A percentile compares a stretch with the other conserved stretches of the same genome.
These are phyloP conservation scores for Abrostola tripartita DNA, from an alignment of 2,888 invertebrate species.

Conservation along the genomic window DNA sequence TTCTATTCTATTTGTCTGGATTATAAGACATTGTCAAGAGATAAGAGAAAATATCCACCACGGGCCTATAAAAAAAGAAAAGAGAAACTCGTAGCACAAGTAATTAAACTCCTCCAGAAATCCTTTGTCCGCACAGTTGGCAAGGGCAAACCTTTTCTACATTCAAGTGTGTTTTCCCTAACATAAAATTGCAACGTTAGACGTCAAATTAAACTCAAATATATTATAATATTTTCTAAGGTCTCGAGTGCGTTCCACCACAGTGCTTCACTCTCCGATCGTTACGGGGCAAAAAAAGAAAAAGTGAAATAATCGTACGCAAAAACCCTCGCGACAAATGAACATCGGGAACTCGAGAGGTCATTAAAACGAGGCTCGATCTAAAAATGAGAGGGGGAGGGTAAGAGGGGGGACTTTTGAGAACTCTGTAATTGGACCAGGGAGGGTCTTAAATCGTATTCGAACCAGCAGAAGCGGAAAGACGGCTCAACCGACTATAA, in stretches of 20 bases:
- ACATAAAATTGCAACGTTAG: conserved; percentile 29
- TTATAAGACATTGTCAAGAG: not conserved
- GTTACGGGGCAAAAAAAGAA: conserved; percentile 74
- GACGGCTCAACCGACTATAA: conserved; percentile 87
- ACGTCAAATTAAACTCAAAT: conserved; percentile 47
- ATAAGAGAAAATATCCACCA: not conserved
- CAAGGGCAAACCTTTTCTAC: not conserved
- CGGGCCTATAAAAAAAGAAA: not conserved
- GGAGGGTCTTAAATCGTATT: conserved; percentile 87
- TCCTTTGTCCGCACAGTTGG: not conserved
- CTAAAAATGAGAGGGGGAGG: conserved; percentile 83
- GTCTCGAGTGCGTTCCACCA: conserved; percentile 63
- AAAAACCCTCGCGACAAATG: conserved; percentile 86
- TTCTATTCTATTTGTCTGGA: not conserved
- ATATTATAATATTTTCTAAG: conserved; percentile 58
- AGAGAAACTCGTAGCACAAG: not conserved
- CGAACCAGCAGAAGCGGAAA: conserved; percentile 85
- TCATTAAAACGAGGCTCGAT: conserved; percentile 87
- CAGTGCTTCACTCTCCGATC: conserved; percentile 70
- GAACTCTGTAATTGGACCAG: conserved; percentile 87
- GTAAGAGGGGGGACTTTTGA: conserved; percentile 78
- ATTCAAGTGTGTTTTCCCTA: not conserved
- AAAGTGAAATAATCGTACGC: conserved; percentile 84
- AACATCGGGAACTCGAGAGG: conserved; percentile 87
- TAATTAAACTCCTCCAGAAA: not conserved